phyloP scores from a whole-genome alignment of 2,113 vertebrate genomes.

The Crocuta crocuta region DNA sequence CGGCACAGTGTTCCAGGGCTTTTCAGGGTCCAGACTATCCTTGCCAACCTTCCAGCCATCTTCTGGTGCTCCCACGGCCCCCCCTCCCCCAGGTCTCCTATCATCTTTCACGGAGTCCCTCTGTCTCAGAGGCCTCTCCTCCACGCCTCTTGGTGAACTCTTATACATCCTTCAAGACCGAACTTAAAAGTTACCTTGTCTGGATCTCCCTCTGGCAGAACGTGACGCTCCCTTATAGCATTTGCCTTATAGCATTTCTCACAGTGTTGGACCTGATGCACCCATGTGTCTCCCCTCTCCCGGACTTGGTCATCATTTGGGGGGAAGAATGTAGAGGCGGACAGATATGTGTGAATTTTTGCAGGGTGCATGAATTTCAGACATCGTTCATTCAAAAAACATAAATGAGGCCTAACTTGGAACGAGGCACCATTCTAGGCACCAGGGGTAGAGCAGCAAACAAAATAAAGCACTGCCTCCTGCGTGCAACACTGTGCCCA shows the following conservation, averaged over 20 bases:
- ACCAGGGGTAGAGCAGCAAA: no score
- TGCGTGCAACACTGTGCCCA: accelerated
- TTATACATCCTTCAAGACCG: neutral
- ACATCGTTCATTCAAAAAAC: neutral
- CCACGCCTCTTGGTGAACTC: neutral
- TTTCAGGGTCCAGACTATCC: neutral
- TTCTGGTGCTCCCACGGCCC: neutral
- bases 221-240: neutral
- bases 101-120: neutral
- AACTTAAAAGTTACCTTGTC: neutral
- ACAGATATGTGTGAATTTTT: neutral
- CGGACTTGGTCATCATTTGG: neutral
- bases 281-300: neutral
- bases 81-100: neutral
- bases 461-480: neutral
- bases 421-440: neutral
- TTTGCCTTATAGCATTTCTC: neutral
- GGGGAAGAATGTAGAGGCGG: neutral
- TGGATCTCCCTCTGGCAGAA: neutral
- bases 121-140: neutral
- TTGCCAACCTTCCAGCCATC: neutral
- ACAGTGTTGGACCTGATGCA: neutral
- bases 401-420: neutral
- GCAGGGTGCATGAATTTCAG: neutral
- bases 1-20: neutral